Base-by-base conservation (phyloP, 2,888 invertebrate species). In the Cecidostiba fungosa region DNA sequence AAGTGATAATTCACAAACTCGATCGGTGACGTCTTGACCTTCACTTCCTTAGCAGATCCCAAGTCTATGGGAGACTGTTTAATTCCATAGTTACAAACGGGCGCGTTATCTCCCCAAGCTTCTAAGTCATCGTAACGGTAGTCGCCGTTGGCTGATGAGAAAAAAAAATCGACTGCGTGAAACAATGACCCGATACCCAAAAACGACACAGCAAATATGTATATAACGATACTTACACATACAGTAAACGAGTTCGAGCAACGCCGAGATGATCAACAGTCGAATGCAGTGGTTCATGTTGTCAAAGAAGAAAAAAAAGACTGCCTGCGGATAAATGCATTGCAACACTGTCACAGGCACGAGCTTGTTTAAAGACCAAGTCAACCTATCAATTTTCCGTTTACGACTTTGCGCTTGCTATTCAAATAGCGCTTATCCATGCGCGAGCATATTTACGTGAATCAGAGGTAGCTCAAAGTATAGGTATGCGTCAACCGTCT, bases 1-100 rank as follows among this genome's bases (percentile, higher is more conserved):
- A 16, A 0, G 8, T 72, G 4, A 32, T 80, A 80, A 73, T 80
- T 73, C 0, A 59, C 12, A 6, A 80, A 39, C 19, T 59, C 16
- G 0, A 80, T 10, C 3, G 80, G 80, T 6, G 59, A 39, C 0
- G 4, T n/a, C 0, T 19, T 6, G 4, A 69, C 69, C 16, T 14
- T 5, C 10, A 10, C 10, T 10, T 1, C 0, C 3, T 16, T 32
- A 2, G 16, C 1, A 39, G 4, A 26, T 12, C 43, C n/a, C 66
- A 82, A 66, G 16, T 74, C 39, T 72, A 80, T 73, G 1, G 80
- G 80, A 14, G 74, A 82, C 47, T 74, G 82, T 32, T 5, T 14
- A 6, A 66, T 47, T 23, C 82, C 73, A 8, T 62, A 10, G 0
- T 29, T 47, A 23, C 82, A 82, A 19, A 50, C 16, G 0, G 39